Base-by-base conservation (phyloP, 2,797 vertebrate species). In the Xenops minutus region DNA sequence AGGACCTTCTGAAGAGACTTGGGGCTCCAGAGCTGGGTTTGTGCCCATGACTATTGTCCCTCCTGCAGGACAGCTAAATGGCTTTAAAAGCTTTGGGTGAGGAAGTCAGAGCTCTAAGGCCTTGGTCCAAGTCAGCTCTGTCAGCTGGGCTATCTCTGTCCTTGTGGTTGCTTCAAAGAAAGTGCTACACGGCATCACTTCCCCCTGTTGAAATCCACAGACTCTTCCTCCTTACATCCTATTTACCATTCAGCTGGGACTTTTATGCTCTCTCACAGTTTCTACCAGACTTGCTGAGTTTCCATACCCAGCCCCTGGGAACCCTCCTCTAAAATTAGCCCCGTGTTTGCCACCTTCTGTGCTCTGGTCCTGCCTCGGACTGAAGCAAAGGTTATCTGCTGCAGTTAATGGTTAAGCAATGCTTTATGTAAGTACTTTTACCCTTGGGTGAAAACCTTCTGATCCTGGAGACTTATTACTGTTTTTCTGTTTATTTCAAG, bases 371-470 rank as follows among this genome's bases (percentile, higher is more conserved):
- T 62, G 85, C 73, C 9, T 2, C 2, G 11, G 46, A 39, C 82
- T 58, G 88, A 95, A 81, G 76, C 92, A 94, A 95, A 97, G 93
- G 89, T 95, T 95, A 90, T 78, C 89, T 48, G 2, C 82, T 81
- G 86, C 41, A 71, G 88, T 96, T 96, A 95, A 95, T 95, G 62
- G 85, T 96, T 97, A 94, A 95, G 83, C 94, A 78, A 55, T 62
- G 61, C 55, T 86, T 92, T 46, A 49, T 51, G 55, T 21, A 71
- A 73, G 77, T 75, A 55, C 88, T 95, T 95, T 94, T 88, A 84
- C 88, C 93, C 94, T 78, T 84, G 85, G 51, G 69, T 84, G 88
- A 95, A 76, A 58, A 87, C 52, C 43, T 29, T 36, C 94, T 62
- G 64, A 92, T 81, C 34, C 79, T 39, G 30, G 36, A 68, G 73